phyloP scores from a whole-genome alignment of 2,888 invertebrate genomes.

The Amphipoea lucens region DNA sequence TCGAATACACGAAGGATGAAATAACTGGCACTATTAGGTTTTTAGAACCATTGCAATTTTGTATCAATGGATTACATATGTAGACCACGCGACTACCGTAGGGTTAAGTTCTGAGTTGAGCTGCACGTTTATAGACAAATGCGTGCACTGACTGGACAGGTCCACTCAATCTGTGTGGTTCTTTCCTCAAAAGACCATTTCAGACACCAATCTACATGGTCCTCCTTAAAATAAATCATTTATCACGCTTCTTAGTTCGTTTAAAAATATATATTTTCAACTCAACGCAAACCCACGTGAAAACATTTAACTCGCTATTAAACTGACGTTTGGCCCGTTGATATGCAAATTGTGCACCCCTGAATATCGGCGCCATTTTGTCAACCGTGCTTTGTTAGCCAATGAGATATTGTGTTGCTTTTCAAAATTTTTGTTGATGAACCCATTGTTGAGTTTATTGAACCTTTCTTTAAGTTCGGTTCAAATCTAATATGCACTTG shows the following conservation, averaged over 20 bases:
- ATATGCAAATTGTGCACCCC: conserved; percentile 44
- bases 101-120: no score
- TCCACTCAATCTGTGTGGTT: no score
- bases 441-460: conserved; percentile 22
- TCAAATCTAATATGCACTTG: neutral
- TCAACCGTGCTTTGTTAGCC: conserved; percentile 37
- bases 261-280: neutral
- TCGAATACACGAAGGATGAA: no score
- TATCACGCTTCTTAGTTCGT: neutral
- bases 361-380: conserved; percentile 54
- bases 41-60: no score
- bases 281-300: neutral
- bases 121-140: no score
- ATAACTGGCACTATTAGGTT: no score
- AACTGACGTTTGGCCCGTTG: conserved; percentile 34
- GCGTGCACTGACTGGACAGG: no score
- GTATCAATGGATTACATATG: no score
- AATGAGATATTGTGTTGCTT: conserved; percentile 39
- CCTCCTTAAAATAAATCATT: no score
- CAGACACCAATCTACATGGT: no score
- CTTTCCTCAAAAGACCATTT: no score
- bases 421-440: conserved; percentile 21
- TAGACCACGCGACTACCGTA: no score
- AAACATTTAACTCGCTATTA: conserved; percentile 29
- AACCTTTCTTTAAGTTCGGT: neutral